Base-by-base conservation (phyloP, 2,888 invertebrate species). In the Sinhomidia bicolor region DNA sequence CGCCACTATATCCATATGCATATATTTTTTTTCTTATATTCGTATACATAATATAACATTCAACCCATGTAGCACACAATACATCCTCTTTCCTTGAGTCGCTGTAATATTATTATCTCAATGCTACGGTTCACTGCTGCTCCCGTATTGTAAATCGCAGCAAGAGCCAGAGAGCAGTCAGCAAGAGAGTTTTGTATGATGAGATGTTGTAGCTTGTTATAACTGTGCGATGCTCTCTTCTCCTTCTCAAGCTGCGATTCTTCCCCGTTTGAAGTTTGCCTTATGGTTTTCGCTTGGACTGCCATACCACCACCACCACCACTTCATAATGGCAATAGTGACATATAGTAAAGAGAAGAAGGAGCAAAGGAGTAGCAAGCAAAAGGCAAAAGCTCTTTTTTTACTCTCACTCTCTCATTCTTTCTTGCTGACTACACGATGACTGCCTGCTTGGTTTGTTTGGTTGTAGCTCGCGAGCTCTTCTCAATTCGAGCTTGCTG, bases 81-180 rank as follows among this genome's bases (percentile, higher is more conserved):
- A 47, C 71, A 85, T 88, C 65, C 81, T 80, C 74, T 80, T 74
- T 86, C 74, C 86, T 86, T 74, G 81, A 81, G 86, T 76, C 74
- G 74, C 26, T 76, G 87, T 88, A 88, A 88, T 82, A 88, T 88
- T 88, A 82, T 88, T 88, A 88, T 88, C 88, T 83, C 82, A 44
- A 88, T 88, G 82, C 88, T 78, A 82, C 76, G 87, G 81, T 87
- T 88, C 83, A 88, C 88, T 83, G 83, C 76, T 88, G 87, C 80
- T 82, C 76, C 54, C 26, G 74, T 82, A 47, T 60, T 76, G 51
- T 51, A 51, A 76, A 51, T 76, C 47, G 76, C 76, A 51, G 29
- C 76, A 32, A 76, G 51, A 76, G 26, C 76, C 51, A 76, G 76
- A 51, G 51, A 76, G 76, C 76, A 76, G 51, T 29, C 76, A 76